A percentile compares a stretch with the other conserved stretches of the same genome.
phyloP scores from a whole-genome alignment of 1,140 invertebrate genomes.

The Elysia chlorotica region DNA sequence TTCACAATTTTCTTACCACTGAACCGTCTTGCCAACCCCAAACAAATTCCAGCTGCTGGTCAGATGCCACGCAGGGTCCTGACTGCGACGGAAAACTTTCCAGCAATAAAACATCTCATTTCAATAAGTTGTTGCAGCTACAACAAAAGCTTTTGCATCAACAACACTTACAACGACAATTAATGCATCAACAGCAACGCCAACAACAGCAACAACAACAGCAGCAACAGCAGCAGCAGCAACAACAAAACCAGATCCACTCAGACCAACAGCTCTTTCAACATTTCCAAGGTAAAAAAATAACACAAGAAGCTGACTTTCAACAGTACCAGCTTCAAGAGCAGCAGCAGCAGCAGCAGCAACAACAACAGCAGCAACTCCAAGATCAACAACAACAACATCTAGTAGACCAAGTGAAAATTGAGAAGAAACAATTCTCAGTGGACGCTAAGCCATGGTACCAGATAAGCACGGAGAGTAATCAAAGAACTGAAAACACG shows the following conservation, averaged over 20 bases:
- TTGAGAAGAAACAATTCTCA: too few relatives aligned
- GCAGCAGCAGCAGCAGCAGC: constrained; percentile 11
- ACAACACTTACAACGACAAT: constrained; percentile 15
- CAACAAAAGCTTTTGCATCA: constrained; percentile 20
- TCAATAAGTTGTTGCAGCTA: constrained; percentile 9
- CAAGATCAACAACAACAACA: background rate
- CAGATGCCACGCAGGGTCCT: too few relatives aligned
- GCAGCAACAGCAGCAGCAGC: constrained; percentile 1
- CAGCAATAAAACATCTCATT: too few relatives aligned
- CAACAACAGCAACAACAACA: constrained; percentile 11
- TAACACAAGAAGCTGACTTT: too few relatives aligned
- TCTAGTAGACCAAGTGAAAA: too few relatives aligned
- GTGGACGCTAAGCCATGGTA: too few relatives aligned
- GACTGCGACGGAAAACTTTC: background rate
- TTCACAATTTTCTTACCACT: background rate
- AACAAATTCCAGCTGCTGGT: background rate
- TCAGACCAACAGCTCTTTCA: too few relatives aligned
- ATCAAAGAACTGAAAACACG: too few relatives aligned
- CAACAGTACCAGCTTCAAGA: constrained; percentile 3
- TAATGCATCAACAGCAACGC: constrained; percentile 15
- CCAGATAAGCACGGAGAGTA: too few relatives aligned
- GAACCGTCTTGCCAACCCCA: background rate
- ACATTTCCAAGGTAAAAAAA: too few relatives aligned
- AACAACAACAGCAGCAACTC: background rate
- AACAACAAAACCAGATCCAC: too few relatives aligned